phyloP scores from a whole-genome alignment of 2,113 vertebrate genomes.

The Aptenodytes patagonicus region DNA sequence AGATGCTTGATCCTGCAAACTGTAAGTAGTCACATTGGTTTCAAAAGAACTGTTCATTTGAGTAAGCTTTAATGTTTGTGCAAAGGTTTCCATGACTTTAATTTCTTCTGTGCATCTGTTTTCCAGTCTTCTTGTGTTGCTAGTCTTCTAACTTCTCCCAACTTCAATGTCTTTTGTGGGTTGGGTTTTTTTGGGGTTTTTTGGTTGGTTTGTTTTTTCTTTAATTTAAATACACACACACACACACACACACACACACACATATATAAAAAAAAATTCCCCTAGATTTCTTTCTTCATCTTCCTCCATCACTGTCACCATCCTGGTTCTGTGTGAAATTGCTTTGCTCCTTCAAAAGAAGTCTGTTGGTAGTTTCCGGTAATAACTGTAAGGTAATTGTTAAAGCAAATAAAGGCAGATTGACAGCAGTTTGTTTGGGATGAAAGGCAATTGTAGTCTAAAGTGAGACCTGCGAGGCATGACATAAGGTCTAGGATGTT shows the following conservation, averaged over 20 bases:
- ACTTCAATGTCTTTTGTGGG: neutral
- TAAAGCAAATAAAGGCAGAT: neutral
- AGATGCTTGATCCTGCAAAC: neutral
- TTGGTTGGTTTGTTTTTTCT: neutral
- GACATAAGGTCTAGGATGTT: neutral
- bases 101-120: neutral
- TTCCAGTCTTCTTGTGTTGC: neutral
- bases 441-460: neutral
- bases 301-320: neutral
- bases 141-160: neutral
- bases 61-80: neutral
- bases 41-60: neutral
- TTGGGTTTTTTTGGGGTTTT: neutral
- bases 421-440: neutral
- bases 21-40: neutral
- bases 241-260: too few relatives aligned
- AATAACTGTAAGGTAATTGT: neutral
- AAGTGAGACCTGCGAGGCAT: neutral
- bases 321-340: neutral
- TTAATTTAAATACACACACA: neutral
- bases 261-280: neutral
- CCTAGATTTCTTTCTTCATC: neutral
- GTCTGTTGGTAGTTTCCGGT: neutral
- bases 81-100: neutral
- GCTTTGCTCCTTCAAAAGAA: neutral